Percentiles rank a stretch among this genome's conserved stretches.
Evolutionary conservation across 2,888 invertebrate genomes (phyloP).

Genomic region (Zaprionus obscuricornis): DNA sequence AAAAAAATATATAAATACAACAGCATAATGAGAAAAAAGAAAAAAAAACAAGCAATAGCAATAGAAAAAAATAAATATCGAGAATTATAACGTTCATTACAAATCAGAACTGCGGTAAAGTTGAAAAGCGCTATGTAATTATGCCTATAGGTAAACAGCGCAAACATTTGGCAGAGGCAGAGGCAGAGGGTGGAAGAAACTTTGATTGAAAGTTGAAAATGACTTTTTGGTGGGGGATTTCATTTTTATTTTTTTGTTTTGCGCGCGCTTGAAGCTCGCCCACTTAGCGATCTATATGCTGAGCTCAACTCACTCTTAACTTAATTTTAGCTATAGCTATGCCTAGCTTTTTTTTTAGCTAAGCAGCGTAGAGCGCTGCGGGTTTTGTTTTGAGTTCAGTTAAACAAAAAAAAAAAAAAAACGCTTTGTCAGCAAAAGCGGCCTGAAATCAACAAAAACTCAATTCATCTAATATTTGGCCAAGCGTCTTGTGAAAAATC

Average conservation of each 20-base stretch:
- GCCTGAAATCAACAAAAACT: constrained; percentile 27
- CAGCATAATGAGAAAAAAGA: constrained; percentile 9
- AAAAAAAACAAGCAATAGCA: constrained; percentile 18
- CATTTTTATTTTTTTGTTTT: constrained; percentile 7
- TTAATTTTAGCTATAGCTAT: background rate
- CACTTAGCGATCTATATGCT: constrained; percentile 57
- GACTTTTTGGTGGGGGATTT: constrained; percentile 56
- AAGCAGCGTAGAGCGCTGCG: no score
- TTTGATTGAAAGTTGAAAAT: constrained; percentile 76
- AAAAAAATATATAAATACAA: background rate
- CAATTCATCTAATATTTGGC: constrained; percentile 20
- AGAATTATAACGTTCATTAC: no score
- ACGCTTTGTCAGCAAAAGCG: constrained; percentile 67
- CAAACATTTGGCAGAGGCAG: no score
- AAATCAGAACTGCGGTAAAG: constrained; percentile 73
- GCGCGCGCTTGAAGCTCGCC: constrained; percentile 36
- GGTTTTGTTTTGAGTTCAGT: constrained; percentile 2
- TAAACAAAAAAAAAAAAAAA: constrained; percentile 42
- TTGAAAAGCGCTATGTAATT: constrained; percentile 71
- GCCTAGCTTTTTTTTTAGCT: no score
- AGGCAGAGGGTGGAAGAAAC: background rate
- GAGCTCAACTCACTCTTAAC: background rate
- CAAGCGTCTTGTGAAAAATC: constrained; percentile 46
- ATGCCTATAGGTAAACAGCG: constrained; percentile 31
- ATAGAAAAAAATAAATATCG: background rate